Evolutionary conservation across 92 coral and sea anemone genomes (phyloP).

Genomic region (Parazoanthus swiftii): DNA sequence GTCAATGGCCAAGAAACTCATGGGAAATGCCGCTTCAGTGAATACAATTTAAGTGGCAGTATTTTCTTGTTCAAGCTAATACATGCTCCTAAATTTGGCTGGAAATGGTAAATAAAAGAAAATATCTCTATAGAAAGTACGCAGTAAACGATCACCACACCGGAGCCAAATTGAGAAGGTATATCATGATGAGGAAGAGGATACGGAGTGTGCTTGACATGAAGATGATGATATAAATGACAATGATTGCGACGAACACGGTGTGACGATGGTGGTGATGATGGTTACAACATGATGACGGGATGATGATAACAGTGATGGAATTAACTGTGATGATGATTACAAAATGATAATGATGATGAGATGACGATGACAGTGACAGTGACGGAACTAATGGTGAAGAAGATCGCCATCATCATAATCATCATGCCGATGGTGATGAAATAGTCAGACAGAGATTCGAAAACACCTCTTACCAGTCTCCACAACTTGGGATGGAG

Average conservation of each 20-base stretch:
- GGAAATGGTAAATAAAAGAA: no score
- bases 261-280: not conserved
- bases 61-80: no score
- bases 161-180: not conserved
- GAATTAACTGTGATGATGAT: no score
- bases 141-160: no score
- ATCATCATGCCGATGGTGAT: not conserved
- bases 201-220: not conserved
- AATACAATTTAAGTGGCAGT: no score
- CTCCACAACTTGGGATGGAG: conserved; percentile 39
- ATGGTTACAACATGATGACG: not conserved
- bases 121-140: no score
- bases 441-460: not conserved
- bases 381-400: no score
- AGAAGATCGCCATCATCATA: not conserved
- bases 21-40: no score
- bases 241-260: not conserved
- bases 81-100: no score
- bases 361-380: not conserved
- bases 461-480: conserved; percentile 47
- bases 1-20: no score
- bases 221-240: not conserved
- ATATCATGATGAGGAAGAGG: not conserved
- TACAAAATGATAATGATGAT: not conserved
- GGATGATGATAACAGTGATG: no score